Evolutionary conservation across 2,888 invertebrate genomes (phyloP).

Genomic region (Ptilodon capucinus): DNA sequence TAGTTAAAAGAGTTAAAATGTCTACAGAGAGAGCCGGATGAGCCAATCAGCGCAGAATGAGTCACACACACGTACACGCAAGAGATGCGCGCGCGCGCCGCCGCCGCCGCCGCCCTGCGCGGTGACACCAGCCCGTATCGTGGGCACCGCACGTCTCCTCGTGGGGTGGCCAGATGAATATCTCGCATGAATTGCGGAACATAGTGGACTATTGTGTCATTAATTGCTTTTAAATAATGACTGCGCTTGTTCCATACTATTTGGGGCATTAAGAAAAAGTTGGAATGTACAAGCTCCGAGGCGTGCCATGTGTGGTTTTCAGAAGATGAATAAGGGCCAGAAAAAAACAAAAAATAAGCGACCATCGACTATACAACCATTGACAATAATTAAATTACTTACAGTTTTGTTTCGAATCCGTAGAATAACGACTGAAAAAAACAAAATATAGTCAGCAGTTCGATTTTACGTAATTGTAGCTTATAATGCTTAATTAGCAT

Average conservation of each 20-base stretch:
- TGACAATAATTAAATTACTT: no score
- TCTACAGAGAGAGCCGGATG: conserved; percentile 73
- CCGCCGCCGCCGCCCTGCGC: conserved; percentile 42
- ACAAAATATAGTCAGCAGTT: not conserved
- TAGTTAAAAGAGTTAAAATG: conserved; percentile 65
- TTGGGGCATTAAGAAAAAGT: not conserved
- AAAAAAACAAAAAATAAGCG: not conserved
- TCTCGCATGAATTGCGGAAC: conserved; percentile 4
- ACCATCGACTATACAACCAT: no score
- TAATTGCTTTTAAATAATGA: conserved; percentile 1
- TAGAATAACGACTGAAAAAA: not conserved
- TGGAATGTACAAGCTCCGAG: not conserved
- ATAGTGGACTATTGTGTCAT: conserved; percentile 1
- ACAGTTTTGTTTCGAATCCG: not conserved
- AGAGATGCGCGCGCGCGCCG: conserved; percentile 48
- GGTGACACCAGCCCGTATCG: conserved; percentile 49
- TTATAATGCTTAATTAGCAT: not conserved
- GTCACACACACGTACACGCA: conserved; percentile 60
- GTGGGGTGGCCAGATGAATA: conserved; percentile 25
- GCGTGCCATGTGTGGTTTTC: not conserved
- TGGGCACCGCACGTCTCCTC: conserved; percentile 17
- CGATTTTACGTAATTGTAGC: not conserved
- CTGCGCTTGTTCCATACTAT: not conserved
- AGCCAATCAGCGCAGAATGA: conserved; percentile 72
- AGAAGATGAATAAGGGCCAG: not conserved